Percentiles rank a stretch among this genome's conserved stretches.
These are phyloP conservation scores for Drosophila varians DNA, from an alignment of 1,140 invertebrate species.

Conservation along the genomic window DNA sequence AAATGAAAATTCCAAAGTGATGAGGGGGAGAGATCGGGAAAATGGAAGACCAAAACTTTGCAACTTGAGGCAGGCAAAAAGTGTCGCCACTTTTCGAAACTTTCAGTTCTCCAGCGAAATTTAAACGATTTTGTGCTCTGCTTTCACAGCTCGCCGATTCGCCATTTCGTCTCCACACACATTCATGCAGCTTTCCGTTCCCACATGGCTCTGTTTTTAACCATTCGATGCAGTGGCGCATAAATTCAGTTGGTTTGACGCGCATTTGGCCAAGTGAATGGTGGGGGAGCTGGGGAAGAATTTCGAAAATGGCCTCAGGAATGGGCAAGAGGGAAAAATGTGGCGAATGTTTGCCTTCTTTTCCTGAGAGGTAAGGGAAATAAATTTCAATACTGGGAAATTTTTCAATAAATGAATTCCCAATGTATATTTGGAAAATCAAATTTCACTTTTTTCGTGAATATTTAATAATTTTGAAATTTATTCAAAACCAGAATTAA, in stretches of 20 bases:
- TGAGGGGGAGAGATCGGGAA: background rate
- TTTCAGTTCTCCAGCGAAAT: slow-evolving; percentile 72
- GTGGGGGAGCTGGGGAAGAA: background rate
- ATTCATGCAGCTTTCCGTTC: background rate
- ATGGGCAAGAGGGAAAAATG: background rate
- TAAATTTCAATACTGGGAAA: background rate
- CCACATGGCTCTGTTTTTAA: slow-evolving; percentile 13
- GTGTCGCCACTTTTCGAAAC: slow-evolving; percentile 68
- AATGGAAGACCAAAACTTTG: background rate
- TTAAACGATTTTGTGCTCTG: slow-evolving; percentile 62
- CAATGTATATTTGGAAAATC: too few species aligned
- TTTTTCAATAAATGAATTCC: too few species aligned
- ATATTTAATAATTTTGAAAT: too few species aligned
- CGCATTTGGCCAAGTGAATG: slow-evolving; percentile 17
- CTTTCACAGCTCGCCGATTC: slow-evolving; percentile 3
- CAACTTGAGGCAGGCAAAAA: slow-evolving; percentile 36
- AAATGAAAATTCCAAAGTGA: slow-evolving; percentile 73
- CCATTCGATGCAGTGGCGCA: slow-evolving; percentile 60
- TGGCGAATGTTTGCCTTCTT: background rate
- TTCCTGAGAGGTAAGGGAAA: background rate
- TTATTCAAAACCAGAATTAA: too few species aligned
- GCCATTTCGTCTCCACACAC: slow-evolving; percentile 1
- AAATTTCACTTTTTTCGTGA: too few species aligned
- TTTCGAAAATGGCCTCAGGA: background rate
- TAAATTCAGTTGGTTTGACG: slow-evolving; percentile 60